Conservation (phyloP, 2,888 invertebrate species). For the Cataglyphis altisquamis region DNA sequence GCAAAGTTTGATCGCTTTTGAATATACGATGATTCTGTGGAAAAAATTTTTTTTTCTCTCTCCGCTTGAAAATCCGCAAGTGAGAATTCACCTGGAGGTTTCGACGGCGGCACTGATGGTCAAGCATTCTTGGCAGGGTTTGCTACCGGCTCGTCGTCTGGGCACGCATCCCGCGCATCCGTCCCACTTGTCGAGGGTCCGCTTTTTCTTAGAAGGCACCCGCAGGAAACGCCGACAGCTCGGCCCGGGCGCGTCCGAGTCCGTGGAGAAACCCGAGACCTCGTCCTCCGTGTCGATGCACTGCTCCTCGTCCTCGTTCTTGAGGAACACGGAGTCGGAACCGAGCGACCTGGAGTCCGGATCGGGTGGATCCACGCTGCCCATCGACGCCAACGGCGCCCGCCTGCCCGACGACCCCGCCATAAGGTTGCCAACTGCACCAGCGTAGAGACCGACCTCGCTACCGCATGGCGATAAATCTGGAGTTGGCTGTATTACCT, state of each 20-base stretch:
- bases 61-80: background rate
- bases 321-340: slow-evolving; percentile 93
- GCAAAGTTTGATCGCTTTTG: background rate
- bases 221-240: slow-evolving; percentile 85
- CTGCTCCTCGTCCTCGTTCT: slow-evolving; percentile 87
- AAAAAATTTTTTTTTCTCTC: background rate
- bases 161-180: slow-evolving; percentile 86
- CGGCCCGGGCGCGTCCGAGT: slow-evolving; percentile 89
- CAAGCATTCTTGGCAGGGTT: slow-evolving; percentile 80
- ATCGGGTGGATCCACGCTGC: slow-evolving; percentile 91
- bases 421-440: slow-evolving; percentile 63
- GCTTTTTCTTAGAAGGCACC: slow-evolving; percentile 84
- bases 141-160: slow-evolving; percentile 80
- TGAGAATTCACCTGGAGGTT: slow-evolving; percentile 78
- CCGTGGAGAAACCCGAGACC: slow-evolving; percentile 94
- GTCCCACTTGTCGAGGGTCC: slow-evolving; percentile 84
- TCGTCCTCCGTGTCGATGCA: slow-evolving; percentile 94
- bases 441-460: slow-evolving; percentile 88
- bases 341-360: slow-evolving; percentile 90
- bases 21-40: background rate
- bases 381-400: slow-evolving; percentile 93
- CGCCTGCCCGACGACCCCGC: slow-evolving; percentile 85
- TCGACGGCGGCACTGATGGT: slow-evolving; percentile 84
- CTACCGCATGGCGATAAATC: slow-evolving; percentile 94
- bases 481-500: slow-evolving; percentile 93